Base-by-base conservation (phyloP, 2,888 invertebrate species). In the Malacosoma neustria region DNA sequence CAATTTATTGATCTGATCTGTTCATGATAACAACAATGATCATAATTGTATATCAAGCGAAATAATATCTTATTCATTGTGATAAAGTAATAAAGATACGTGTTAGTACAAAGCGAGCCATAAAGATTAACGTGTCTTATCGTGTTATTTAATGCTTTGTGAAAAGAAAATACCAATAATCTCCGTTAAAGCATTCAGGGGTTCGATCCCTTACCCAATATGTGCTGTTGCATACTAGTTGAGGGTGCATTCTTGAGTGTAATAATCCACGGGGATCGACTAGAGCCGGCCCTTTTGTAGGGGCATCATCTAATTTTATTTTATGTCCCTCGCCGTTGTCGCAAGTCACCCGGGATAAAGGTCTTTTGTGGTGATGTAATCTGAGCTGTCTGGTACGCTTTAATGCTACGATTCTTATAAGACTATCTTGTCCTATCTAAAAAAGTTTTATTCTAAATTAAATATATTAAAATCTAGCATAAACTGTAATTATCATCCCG, bases 141-240 rank as follows among this genome's bases (percentile, higher is more conserved):
- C 73, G 61, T 52, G 65, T 61, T 65, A 60, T 61, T 58, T 72
- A 71, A 76, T 69, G 72, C 66, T 58, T 58, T 66, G 69, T 74
- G 64, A 76, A 74, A 64, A 67, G 73, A 76, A n/a, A 72, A 75
- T 72, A 60, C 63, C 73, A 72, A 73, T 81, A 77, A 81, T 79
- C 75, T 71, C 48, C 48, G 57, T 56, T 73, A 72, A 79, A 72
- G 66, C 61, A 57, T 43, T 54, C 51, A 68, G 77, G 76, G 73
- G 67, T 62, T 63, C 60, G 70, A 64, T 68, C 71, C 72, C 64
- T 54, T 62, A 60, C 65, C 59, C 68, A 63, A 73, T 70, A 71
- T 70, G 59, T 64, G 60, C 52, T 59, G 54, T 54, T 43, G 48
- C 47, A 45, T 52, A 57, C 50, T 52, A 52, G 52, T 50, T 37